Percentiles rank a stretch among this genome's conserved stretches.
Conservation (phyloP, 1,140 invertebrate genomes). For the Heterodera carotae region DNA sequence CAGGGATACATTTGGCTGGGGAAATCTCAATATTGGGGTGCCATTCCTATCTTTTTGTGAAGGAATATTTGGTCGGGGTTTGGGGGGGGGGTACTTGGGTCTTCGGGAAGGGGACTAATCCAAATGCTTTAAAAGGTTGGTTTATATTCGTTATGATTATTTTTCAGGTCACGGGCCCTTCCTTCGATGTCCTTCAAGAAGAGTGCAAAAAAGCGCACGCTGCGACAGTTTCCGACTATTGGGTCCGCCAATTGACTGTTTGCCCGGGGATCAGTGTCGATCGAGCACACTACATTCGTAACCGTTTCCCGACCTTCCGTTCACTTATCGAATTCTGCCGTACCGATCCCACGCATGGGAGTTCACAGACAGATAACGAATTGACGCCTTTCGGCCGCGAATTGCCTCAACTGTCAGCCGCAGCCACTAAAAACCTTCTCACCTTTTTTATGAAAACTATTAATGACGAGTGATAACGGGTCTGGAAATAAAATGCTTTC, state of each 20-base stretch:
- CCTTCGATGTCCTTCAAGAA: slow-evolving; percentile 51
- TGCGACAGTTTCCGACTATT: slow-evolving; percentile 49
- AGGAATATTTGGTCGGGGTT: no score
- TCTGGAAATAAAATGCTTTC: background rate
- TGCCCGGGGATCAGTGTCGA: slow-evolving; percentile 52
- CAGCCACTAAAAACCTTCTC: background rate
- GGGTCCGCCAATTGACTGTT: slow-evolving; percentile 55
- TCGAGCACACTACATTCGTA: slow-evolving; percentile 35
- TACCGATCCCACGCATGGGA: slow-evolving; percentile 14
- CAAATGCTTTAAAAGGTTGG: no score
- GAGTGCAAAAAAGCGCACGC: slow-evolving; percentile 42
- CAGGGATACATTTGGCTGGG: no score
- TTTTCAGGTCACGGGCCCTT: slow-evolving; percentile 51
- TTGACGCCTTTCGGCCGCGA: background rate
- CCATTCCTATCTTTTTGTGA: no score
- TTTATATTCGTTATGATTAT: background rate
- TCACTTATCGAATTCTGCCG: slow-evolving; percentile 46
- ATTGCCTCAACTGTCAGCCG: background rate
- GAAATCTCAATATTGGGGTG: no score
- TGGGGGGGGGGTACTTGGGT: no score
- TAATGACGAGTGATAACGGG: background rate
- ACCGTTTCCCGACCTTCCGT: slow-evolving; percentile 49
- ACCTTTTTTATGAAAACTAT: background rate
- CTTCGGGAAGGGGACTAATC: background rate
- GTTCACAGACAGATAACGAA: background rate